These are phyloP conservation scores for Archocentrus centrarchus DNA, from an alignment of 2,113 vertebrate species.

Conservation along the genomic window DNA sequence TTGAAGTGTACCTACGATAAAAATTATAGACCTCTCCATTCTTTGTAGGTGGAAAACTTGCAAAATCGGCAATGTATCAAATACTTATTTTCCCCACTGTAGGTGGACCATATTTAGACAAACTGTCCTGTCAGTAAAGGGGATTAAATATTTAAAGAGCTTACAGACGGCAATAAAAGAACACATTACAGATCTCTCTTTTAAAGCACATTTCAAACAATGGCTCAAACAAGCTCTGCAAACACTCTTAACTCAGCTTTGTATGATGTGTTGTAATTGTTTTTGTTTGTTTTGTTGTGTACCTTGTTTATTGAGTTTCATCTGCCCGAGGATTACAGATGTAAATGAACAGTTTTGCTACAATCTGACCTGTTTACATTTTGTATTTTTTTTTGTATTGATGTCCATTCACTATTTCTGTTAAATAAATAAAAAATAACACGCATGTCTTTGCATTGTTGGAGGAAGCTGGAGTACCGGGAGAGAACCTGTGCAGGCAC, in stretches of 20 bases:
- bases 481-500: not conserved
- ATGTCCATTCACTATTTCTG: too few relatives aligned
- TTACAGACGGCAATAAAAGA: not conserved
- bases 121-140: not conserved
- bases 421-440: too few relatives aligned
- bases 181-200: rapidly evolving
- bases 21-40: too few relatives aligned
- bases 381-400: too few relatives aligned
- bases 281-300: not conserved
- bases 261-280: not conserved
- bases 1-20: too few relatives aligned
- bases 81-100: too few relatives aligned
- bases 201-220: not conserved
- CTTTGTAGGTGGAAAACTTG: too few relatives aligned
- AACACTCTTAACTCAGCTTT: rapidly evolving
- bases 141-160: not conserved
- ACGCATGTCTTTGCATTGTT: not conserved
- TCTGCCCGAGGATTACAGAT: not conserved
- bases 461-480: too few relatives aligned
- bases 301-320: rapidly evolving
- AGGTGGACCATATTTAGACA: not conserved
- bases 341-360: too few relatives aligned
- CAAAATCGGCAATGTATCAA: too few relatives aligned
- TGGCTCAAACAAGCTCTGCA: not conserved
- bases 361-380: too few relatives aligned